These are phyloP conservation scores for Drosophila ustulata DNA, from an alignment of 2,888 invertebrate genomes.

Conservation along the genomic window DNA sequence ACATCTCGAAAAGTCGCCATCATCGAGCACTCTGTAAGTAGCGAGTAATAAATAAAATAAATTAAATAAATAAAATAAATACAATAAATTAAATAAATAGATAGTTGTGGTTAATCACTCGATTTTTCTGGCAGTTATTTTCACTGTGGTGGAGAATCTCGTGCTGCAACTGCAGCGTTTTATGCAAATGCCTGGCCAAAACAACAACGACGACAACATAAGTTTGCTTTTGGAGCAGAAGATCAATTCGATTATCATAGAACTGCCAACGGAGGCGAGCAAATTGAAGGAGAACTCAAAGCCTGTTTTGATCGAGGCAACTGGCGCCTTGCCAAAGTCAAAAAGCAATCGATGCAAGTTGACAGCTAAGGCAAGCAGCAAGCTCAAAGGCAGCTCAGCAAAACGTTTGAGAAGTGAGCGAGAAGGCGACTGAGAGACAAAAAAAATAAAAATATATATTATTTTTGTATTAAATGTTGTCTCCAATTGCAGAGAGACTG, in stretches of 20 bases:
- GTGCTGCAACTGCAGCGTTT: slow-evolving; percentile 30
- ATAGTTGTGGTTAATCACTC: too few species aligned
- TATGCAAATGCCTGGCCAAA: not conserved
- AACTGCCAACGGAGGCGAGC: not conserved
- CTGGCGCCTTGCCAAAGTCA: slow-evolving; percentile 46
- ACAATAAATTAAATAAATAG: too few species aligned
- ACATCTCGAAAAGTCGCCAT: slow-evolving; percentile 18
- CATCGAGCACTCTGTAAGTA: slow-evolving; percentile 50
- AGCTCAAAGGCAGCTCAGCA: not conserved
- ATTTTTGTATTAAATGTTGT: not conserved
- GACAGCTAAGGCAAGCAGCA: not conserved
- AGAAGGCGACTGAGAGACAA: not conserved
- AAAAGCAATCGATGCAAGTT: not conserved
- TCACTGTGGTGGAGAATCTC: slow-evolving; percentile 43
- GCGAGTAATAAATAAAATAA: too few species aligned
- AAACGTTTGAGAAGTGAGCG: not conserved
- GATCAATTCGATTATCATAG: not conserved
- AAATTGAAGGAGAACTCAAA: not conserved
- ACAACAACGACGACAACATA: not conserved
- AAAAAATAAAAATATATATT: too few species aligned
- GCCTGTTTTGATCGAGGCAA: not conserved
- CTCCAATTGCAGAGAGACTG: slow-evolving; percentile 14
- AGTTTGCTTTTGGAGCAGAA: not conserved
- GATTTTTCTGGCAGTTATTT: slow-evolving; percentile 30
- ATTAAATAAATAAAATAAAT: too few species aligned